Base-by-base conservation (phyloP, 2,888 invertebrate genomes). In the Taphrorychus bicolor region DNA sequence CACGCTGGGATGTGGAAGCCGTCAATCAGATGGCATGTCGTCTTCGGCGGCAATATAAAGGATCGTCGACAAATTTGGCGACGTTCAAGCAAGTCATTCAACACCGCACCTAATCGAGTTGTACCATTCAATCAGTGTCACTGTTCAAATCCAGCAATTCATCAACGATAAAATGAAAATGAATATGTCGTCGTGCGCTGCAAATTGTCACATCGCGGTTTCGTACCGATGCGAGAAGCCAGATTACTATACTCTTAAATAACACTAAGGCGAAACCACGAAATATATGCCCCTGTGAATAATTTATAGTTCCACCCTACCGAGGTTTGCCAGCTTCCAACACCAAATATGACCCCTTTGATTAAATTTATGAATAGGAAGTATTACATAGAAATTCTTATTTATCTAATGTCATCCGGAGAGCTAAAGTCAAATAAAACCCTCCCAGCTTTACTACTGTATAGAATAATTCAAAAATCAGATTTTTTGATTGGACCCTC, bases 111-210 rank as follows among this genome's bases (percentile, higher is more conserved):
- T 80, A 80, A 81, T 81, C 78, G 78, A 81, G 78, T 80, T 78
- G 73, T 77, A 77, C 77, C 79, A 79, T 80, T 80, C 80, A 80
- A 81, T 80, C 81, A 81, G 79, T 80, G 81, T 80, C 80, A 80
- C 71, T 77, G 80, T 77, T 79, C 76, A 77, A 79, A 79, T 78
- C 77, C 77, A 70, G 77, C 78, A 79, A 81, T 80, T 80, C 79
- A 79, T 80, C 78, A 80, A 76, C 77, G 78, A 79, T 79, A 78
- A 79, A 79, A 79, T 78, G 78, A 79, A 80, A 79, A 80, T 77
- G 76, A 79, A 78, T 78, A 76, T 78, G 77, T 75, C 76, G 74
- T 71, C 75, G 69, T 75, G 74, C 73, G 73, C 74, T 75, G 74
- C 74, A 77, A 70, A 79, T 79, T 79, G 76, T 76, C 79, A 78